phyloP scores from a whole-genome alignment of 1,140 invertebrate species.

The Chelonus insularis region DNA sequence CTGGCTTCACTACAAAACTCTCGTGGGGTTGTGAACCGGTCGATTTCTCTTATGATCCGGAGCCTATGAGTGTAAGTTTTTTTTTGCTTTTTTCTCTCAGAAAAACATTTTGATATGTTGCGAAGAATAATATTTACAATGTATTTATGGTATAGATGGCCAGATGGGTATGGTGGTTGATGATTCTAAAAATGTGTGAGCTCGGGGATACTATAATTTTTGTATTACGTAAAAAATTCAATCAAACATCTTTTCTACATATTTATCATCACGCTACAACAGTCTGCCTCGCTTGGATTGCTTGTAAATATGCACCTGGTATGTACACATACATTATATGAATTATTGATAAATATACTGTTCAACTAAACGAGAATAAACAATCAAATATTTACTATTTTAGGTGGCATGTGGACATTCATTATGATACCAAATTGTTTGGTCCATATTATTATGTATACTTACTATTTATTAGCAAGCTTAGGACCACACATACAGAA shows the following conservation, averaged over 20 bases:
- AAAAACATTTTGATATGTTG: too few species aligned
- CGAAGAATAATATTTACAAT: constrained; percentile 13
- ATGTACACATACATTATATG: constrained; percentile 13
- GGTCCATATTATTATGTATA: constrained; percentile 70
- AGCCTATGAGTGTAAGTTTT: constrained; percentile 48
- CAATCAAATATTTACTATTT: constrained; percentile 18
- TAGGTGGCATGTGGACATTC: constrained; percentile 56
- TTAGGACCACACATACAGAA: constrained; percentile 76
- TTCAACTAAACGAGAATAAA: too few species aligned
- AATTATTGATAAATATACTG: too few species aligned
- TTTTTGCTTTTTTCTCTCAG: background rate
- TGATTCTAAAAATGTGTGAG: constrained; percentile 58
- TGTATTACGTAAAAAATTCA: constrained; percentile 71
- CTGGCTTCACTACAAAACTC: constrained; percentile 49
- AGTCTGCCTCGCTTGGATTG: constrained; percentile 70
- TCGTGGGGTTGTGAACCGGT: constrained; percentile 51
- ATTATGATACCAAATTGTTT: constrained; percentile 64
- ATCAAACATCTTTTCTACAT: constrained; percentile 73
- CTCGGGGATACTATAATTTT: constrained; percentile 67
- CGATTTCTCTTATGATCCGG: constrained; percentile 44
- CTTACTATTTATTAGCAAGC: constrained; percentile 70
- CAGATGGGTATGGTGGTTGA: constrained; percentile 57
- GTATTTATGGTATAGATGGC: constrained; percentile 40
- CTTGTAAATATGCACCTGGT: constrained; percentile 69
- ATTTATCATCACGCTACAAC: constrained; percentile 74